Base-by-base conservation (phyloP, 64 coral and sea anemone species). In the Porites lutea region DNA sequence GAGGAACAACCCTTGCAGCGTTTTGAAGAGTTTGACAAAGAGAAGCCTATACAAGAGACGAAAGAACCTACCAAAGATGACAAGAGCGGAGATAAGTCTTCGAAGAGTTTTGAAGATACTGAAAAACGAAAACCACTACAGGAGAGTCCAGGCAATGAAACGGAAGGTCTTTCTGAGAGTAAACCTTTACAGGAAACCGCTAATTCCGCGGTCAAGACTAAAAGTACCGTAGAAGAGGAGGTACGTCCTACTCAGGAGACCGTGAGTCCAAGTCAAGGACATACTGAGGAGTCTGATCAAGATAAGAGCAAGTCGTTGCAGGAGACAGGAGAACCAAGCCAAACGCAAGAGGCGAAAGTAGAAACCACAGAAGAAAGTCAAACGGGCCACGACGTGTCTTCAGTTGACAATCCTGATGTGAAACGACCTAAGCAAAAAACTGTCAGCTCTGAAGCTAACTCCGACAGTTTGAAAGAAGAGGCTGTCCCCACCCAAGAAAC, bases 141-240 rank as follows among this genome's bases (percentile, higher is more conserved):
- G 45, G 59, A 82, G 45, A 45, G 18, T 14, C 44, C 79, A 19
- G 60, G 2, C 3, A 48, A n/a, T 16, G 79, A 20, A 47, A 45
- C n/a, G 57, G 60, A 82, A 65, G 79, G 48, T 13, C 15, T 20
- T 44, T 19, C 15, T 3, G 60, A 65, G 16, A 43, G 59, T 3
- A 65, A 82, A 65, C 79, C 79, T 16, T 61, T 81, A 45, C 58
- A 81, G 57, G 55, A 82, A 49, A 82, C 10, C 3, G 60, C 6
- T 16, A 63, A 15, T 3, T 12, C 79, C 9, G 2, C 8, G 5
- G 43, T 16, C 13, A 60, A 65, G 44, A 49, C 4, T 49, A 60
- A 82, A 49, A 65, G 60, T 82, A n/a, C 27, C 4, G 50, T 57
- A 2, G 12, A 65, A 50, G 44, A 65, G 50, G 60, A 48, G 4